Percentiles rank a stretch among this genome's conserved stretches.
These are phyloP conservation scores for Macropus fuliginosus DNA, from an alignment of 2,797 vertebrate species.

Conservation along the genomic window DNA sequence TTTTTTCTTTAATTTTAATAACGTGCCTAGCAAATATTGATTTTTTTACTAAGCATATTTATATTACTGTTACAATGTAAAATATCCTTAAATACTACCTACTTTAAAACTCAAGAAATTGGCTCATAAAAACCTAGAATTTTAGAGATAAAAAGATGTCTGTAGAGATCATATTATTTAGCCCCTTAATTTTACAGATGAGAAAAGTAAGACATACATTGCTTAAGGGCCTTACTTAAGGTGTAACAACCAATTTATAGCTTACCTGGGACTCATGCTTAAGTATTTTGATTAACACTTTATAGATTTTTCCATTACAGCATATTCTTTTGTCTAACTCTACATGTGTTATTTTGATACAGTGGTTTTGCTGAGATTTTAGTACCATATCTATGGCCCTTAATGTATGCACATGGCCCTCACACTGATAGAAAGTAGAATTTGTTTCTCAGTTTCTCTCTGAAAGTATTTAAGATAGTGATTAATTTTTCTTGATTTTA, in stretches of 20 bases:
- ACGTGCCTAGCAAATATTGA: not conserved
- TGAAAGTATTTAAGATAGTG: not conserved
- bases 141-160: not conserved
- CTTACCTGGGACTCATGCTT: not conserved
- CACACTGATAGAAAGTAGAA: not conserved
- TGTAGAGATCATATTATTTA: not conserved
- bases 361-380: not conserved
- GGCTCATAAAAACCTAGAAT: not conserved
- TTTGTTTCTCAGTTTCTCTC: not conserved
- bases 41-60: not conserved
- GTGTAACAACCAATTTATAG: not conserved
- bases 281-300: not conserved
- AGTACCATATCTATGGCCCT: not conserved
- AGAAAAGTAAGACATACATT: not conserved
- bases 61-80: not conserved
- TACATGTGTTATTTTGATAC: not conserved
- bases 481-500: not conserved
- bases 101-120: not conserved
- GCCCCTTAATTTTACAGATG: not conserved
- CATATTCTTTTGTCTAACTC: not conserved
- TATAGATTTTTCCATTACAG: not conserved
- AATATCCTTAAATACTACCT: not conserved
- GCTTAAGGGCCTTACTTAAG: not conserved
- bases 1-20: not conserved
- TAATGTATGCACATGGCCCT: no score